A percentile compares a stretch with the other conserved stretches of the same genome.
Conservation (phyloP, 2,888 invertebrate genomes). For the Tanytarsus gracilentus region DNA sequence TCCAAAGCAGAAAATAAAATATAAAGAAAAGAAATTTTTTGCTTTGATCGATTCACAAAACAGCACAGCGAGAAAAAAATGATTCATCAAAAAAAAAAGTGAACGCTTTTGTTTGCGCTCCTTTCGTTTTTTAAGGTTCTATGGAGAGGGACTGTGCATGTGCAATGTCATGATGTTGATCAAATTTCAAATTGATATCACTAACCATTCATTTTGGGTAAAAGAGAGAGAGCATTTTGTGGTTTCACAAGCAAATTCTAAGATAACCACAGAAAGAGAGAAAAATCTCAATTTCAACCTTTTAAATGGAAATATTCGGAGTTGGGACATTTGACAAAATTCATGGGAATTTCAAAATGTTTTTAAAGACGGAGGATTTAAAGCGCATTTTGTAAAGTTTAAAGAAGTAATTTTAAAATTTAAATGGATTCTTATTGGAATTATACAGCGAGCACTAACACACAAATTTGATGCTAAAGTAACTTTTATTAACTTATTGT, state of each 20-base stretch:
- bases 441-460: too few relatives aligned
- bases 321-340: background rate
- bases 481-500: too few relatives aligned
- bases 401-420: too few relatives aligned
- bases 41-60: background rate
- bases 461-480: too few relatives aligned
- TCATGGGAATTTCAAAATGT: conserved; percentile 8
- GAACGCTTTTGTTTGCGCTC: background rate
- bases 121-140: background rate
- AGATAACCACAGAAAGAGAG: background rate
- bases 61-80: too few relatives aligned
- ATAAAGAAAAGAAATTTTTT: too few relatives aligned
- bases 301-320: background rate
- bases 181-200: background rate
- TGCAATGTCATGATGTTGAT: background rate
- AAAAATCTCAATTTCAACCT: background rate
- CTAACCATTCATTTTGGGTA: background rate
- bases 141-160: background rate
- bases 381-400: too few relatives aligned
- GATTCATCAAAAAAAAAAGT: conserved; percentile 5
- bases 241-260: background rate
- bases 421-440: too few relatives aligned
- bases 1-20: too few relatives aligned
- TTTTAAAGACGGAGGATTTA: too few relatives aligned
- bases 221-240: background rate